Evolutionary conservation across 2,113 vertebrate species (phyloP), one percentile per base, ranked within the genome.

Genomic region (Grammomys surdaster): DNA sequence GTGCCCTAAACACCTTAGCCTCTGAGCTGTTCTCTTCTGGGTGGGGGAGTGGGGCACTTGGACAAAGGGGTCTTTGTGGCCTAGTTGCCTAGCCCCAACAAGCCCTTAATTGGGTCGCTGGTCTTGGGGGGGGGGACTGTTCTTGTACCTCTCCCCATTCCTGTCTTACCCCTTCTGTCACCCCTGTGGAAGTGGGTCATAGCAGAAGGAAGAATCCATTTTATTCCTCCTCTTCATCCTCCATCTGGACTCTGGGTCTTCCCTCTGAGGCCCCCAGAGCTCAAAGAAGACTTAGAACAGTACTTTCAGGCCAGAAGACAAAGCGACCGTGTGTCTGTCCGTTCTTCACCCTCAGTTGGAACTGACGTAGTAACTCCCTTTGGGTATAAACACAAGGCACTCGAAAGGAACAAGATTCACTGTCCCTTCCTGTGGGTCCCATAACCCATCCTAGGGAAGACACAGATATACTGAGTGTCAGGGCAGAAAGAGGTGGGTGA

Each of bases 51-150:
- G 72, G 91, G 89, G 94, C 87, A n/a, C 73, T 76, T 90, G 84
- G 93, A 93, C 97, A 96, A 98, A 98, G 95, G 97, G 97, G 93
- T 96, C 89, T 98, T 98, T 98, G 97, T 98, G 96, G 95, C 75
- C 60, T 54, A 93, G 94, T 94, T 13, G 80, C 94, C 56, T 69
- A 82, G 96, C 96, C 97, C 91, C 91, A 93, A 40, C 78, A 84
- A 88, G 86, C 82, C 96, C 81, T 92, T 98, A 98, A 98, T 95
- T 96, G 94, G 98, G 97, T 96, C 95, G 36, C 89, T 96, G 72
- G 93, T 72, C 80, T 97, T 58, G 72, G 97, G 76, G 86, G 67
- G 88, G 89, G 65, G 73, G 70, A 75, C 54, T 82, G 70, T 48
- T 92, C 88, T 91, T 88, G 89, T 46, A 96, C 93, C 93, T 93